Evolutionary conservation across 2,888 invertebrate species (phyloP).

Genomic region (Imbricaverruca yamaguchii): DNA sequence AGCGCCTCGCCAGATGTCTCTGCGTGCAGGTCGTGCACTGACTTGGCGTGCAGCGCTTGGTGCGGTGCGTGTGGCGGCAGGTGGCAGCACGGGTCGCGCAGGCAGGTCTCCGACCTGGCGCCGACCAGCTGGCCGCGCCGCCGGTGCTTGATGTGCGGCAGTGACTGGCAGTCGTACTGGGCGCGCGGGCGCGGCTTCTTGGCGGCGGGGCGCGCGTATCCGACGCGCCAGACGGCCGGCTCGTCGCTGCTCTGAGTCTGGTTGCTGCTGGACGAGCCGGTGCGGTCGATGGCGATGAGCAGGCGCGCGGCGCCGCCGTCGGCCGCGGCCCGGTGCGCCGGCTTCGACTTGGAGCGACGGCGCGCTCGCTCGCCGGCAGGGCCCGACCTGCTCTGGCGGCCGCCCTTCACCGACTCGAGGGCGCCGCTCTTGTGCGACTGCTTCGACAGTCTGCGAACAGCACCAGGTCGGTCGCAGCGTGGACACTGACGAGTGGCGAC

Average conservation of each 20-base stretch:
- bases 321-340: not conserved
- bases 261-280: conserved; percentile 14
- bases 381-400: not conserved
- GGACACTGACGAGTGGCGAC: no score
- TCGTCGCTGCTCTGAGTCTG: conserved; percentile 17
- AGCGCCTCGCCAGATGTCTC: conserved; percentile 5
- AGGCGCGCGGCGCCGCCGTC: not conserved
- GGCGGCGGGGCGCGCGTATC: not conserved
- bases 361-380: not conserved
- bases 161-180: conserved; percentile 10
- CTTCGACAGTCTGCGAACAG: not conserved
- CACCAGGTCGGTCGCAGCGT: no score
- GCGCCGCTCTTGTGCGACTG: conserved; percentile 12
- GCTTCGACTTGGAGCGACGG: conserved; percentile 9
- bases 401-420: not conserved
- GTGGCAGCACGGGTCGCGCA: conserved; percentile 10
- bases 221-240: not conserved
- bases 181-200: not conserved
- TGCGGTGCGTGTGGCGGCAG: not conserved
- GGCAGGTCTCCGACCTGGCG: conserved; percentile 1
- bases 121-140: not conserved
- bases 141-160: conserved; percentile 11
- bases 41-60: not conserved
- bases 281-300: not conserved
- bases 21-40: conserved; percentile 8